Conservation (phyloP, 30 jellyfish, hydroid and myxozoan genomes). For the Calvadosia cruxmelitensis region DNA sequence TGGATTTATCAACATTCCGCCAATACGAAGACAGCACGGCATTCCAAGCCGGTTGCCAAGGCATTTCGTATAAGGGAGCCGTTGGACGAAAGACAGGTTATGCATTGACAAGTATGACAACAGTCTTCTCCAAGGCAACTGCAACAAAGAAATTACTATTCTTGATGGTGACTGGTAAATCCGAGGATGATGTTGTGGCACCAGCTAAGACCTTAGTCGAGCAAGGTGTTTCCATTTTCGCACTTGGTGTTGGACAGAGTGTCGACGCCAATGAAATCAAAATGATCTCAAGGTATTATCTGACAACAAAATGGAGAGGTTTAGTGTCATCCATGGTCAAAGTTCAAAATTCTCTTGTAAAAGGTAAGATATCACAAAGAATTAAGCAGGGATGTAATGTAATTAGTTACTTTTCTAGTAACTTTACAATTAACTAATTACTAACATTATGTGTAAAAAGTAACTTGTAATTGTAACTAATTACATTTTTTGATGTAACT, state of each 20-base stretch:
- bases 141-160: constrained; percentile 55
- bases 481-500: too few species aligned
- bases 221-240: constrained; percentile 86
- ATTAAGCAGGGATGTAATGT: too few species aligned
- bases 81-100: constrained; percentile 91
- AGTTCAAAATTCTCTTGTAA: constrained; percentile 63
- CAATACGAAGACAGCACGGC: constrained; percentile 69
- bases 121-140: constrained; percentile 43
- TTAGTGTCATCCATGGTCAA: constrained; percentile 76
- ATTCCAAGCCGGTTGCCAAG: constrained; percentile 76
- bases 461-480: too few species aligned
- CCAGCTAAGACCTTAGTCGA: constrained; percentile 90
- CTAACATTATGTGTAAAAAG: too few species aligned
- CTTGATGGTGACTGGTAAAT: constrained; percentile 83
- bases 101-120: constrained; percentile 55
- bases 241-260: constrained; percentile 83
- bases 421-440: too few species aligned
- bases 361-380: too few species aligned
- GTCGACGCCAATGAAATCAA: constrained; percentile 67
- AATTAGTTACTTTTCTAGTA: too few species aligned
- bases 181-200: constrained; percentile 93
- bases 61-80: constrained; percentile 53
- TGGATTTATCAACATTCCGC: constrained; percentile 40
- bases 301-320: constrained; percentile 93
- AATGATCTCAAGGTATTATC: constrained; percentile 78